Evolutionary conservation across 2,888 invertebrate species (phyloP), one percentile per base, ranked within the genome.

Genomic region (Ophion ellenae): DNA sequence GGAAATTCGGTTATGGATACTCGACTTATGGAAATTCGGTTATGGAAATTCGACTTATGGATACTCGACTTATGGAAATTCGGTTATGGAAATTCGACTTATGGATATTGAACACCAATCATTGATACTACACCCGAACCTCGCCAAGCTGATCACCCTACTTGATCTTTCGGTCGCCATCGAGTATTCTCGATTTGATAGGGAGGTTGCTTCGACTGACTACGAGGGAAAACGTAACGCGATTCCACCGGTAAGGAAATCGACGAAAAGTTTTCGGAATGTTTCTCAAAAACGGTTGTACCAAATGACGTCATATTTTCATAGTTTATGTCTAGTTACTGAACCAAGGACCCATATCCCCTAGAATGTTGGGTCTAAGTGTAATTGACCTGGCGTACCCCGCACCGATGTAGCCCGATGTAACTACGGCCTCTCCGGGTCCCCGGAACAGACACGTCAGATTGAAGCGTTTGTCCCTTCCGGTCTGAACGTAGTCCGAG

Each of bases 391-490:
- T 88, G 81, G 40, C 93, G 95, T 96, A 97, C 98, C 98, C 98
- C 89, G 98, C 97, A 89, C 98, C 98, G 91, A 98, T 98, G 93
- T 98, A 98, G 90, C 98, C 98, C 40, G 98, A 98, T 20, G 98
- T 98, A 80, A 98, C 98, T 3, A 98, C 97, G 14, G 98, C 98
- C 94, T 98, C 98, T 32, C 98, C 98, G 0, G 98, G 98, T 45
- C 98, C 98, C 89, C 98, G 96, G 94, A 98, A 98, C 81, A 98
- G 95, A 92, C 98, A 98, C n/a, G 98, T 98, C 87, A 98, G 95
- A 93, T 98, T 98, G 94, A 98, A 98, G 14, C 98, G 96, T 91
- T 98, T 98, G 94, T 98, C 98, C 86, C 97, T 95, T 28, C 97
- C 97, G 0, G 98, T 98, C 95, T 98, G 98, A 1, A 98, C 98